Evolutionary conservation across 1,140 invertebrate genomes (phyloP), one percentile per base, ranked within the genome.

Genomic region (Drosophila lowei): DNA sequence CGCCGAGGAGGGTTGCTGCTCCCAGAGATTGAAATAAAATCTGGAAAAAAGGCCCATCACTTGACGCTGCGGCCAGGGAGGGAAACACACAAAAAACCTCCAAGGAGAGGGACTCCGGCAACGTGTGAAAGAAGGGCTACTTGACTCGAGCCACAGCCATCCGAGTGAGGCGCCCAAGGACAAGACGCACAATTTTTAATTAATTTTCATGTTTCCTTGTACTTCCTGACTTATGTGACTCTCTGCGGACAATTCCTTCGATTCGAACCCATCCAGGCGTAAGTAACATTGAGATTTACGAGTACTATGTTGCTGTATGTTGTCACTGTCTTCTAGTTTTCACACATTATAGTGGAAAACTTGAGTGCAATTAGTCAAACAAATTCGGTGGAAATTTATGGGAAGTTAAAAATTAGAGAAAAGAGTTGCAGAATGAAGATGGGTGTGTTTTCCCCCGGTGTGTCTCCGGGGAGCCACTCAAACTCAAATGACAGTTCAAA

Each of bases 61-160:
- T 86, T 86, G 81, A 86, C 81, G 74, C 74, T 73, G 77, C 60
- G 55, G 62, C 75, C 53, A 64, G 71, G 59, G 21, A 57, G 25
- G 48, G 28, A 71, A 34, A 62, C 28, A 42, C 49, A 42, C 49
- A 50, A 16, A 61, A 46, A 70, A 25, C 65, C 38, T 38, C 42
- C 42, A 21, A 15, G 23, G 71, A 49, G 46, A 25, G 38, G 28
- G 16, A 23, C 42, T 56, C 23, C 50, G 70, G 49, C 80, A 83
- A 88, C 83, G 83, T 88, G 83, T 88, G 83, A 88, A 88, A 79
- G 77, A 65, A 54, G 78, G 38, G 59, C 63, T 80, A 72, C 74
- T 86, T 83, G 57, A 77, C 68, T 77, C 49, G 49, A 50, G 54
- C 23, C 52, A 50, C 3, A 3, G 25, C 21, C n/a, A 9, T 23